Evolutionary conservation across 2,113 vertebrate species (phyloP), one percentile per base, ranked within the genome.

Genomic region (Dromiciops gliroides): DNA sequence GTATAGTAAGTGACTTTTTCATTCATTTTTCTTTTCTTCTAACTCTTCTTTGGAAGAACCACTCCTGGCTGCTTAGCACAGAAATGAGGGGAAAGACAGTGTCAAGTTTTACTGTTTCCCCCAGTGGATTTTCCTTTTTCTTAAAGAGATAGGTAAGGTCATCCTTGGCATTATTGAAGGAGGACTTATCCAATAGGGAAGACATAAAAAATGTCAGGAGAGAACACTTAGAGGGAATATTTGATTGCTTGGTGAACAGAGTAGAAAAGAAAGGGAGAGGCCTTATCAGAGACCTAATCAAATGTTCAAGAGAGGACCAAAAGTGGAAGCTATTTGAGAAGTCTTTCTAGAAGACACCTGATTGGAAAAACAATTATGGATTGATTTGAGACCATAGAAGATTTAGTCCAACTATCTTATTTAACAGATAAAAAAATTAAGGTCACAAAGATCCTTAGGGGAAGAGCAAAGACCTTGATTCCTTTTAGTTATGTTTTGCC

Each of bases 181-280:
- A 90, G 3, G 37, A 60, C 24, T 93, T 90, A 50, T 90, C 91
- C 50, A 47, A 53, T 28, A 94, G 83, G 94, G 89, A 89, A 95
- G 50, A 44, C 22, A 22, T 10, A 16, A 91, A 26, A 93, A 52
- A 92, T n/a, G 44, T 37, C 47, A 53, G 8, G 22, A 51, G 50
- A 48, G 25, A 48, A 8, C 5, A 3, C 50, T 44, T 95, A 37
- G 6, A 50, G 53, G 10, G 31, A 92, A n/a, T 94, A 47, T 23
- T 93, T 11, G 56, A 23, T 8, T 92, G 12, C 48, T 94, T 91
- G 28, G 48, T 50, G 50, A 56, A 50, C 93, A 92, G 48, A 49
- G 88, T 31, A 90, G 49, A 95, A 56, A 95, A 83, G 49, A 67
- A 93, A 26, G 26, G 28, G 14, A 19, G 88, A 92, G 89, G 6